phyloP scores from a whole-genome alignment of 2,113 vertebrate genomes.

The Psophia crepitans region DNA sequence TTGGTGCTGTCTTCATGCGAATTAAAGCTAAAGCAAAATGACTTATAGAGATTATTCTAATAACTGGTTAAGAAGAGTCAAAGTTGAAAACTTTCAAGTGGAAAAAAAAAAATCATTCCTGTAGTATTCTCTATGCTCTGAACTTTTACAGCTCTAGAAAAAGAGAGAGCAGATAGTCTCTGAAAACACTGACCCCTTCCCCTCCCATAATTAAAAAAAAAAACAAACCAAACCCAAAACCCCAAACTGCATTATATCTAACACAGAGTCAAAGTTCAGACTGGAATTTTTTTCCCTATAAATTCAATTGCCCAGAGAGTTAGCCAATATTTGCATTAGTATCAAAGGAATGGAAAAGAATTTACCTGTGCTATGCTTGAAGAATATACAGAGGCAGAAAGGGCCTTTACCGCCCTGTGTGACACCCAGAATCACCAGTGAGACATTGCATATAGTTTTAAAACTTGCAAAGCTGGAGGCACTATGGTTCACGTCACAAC shows the following conservation, averaged over 20 bases:
- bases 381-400: neutral
- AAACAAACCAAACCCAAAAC: too few species aligned
- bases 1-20: neutral
- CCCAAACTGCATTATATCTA: neutral
- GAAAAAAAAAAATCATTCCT: neutral
- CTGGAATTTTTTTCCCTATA: neutral
- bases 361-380: neutral
- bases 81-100: too few species aligned
- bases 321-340: neutral
- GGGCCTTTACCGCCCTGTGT: too few species aligned
- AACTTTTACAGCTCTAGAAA: neutral
- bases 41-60: neutral
- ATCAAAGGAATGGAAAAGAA: neutral
- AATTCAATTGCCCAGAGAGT: neutral
- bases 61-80: neutral
- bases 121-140: neutral
- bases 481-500: neutral
- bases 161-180: neutral
- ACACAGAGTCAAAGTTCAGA: neutral
- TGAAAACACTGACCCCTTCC: neutral
- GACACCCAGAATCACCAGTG: neutral
- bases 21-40: neutral
- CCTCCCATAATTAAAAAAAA: neutral
- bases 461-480: neutral
- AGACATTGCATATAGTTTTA: neutral